Evolutionary conservation across 2,888 invertebrate species (phyloP).

Genomic region (Pammene aurita): DNA sequence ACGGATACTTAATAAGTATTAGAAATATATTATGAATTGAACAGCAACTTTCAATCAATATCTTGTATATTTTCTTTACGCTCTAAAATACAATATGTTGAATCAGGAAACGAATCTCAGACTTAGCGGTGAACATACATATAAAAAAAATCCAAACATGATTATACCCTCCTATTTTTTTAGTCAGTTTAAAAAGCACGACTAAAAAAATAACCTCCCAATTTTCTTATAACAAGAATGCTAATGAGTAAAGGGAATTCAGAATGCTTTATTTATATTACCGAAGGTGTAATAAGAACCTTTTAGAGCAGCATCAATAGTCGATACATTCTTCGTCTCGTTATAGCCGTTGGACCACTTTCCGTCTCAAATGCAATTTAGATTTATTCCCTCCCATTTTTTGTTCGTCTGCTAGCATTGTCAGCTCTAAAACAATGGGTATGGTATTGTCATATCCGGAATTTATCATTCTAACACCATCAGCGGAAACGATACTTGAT

Average conservation of each 20-base stretch:
- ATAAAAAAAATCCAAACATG: no score
- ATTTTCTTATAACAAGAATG: conserved; percentile 1
- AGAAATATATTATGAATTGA: no score
- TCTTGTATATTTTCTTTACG: no score
- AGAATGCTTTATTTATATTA: conserved; percentile 30
- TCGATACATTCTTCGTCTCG: conserved; percentile 36
- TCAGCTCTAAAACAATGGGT: conserved; percentile 77
- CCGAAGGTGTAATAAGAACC: conserved; percentile 21
- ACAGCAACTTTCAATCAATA: no score
- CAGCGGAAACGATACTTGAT: conserved; percentile 77
- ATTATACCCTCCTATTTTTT: no score
- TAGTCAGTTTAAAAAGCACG: neutral
- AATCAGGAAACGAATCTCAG: no score
- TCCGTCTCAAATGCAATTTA: conserved; percentile 63
- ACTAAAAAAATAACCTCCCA: neutral
- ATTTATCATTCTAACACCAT: conserved; percentile 81
- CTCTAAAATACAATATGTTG: no score
- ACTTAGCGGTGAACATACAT: no score
- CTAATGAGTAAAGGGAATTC: conserved; percentile 15
- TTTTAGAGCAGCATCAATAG: conserved; percentile 35
- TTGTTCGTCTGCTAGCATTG: conserved; percentile 76
- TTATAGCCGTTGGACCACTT: conserved; percentile 40
- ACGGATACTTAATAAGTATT: no score
- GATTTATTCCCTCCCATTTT: conserved; percentile 74
- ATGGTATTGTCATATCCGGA: conserved; percentile 76